Conservation (phyloP, 2,113 vertebrate genomes). For the Poecilia latipinna region DNA sequence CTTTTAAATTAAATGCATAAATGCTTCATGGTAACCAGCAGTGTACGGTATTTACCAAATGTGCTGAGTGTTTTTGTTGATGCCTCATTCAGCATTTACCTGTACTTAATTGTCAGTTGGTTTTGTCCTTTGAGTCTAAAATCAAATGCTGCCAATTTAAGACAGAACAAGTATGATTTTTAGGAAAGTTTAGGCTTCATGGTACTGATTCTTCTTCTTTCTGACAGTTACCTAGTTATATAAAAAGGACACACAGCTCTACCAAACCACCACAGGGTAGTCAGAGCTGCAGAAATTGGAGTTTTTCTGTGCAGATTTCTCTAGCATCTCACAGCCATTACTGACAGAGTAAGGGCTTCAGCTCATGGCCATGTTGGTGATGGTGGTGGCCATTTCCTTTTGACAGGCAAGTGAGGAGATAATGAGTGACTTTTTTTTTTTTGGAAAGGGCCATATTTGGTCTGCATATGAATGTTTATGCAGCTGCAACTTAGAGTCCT, state of each 20-base stretch:
- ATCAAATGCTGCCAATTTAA: not conserved
- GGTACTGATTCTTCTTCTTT: not conserved
- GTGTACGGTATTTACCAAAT: no score
- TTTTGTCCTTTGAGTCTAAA: slow-evolving; percentile 3
- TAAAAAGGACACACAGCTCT: not conserved
- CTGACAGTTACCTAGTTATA: slow-evolving; percentile 16
- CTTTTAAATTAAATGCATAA: not conserved
- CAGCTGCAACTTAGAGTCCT: not conserved
- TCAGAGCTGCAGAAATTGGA: slow-evolving; percentile 7
- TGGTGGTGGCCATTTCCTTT: not conserved
- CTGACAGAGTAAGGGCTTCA: not conserved
- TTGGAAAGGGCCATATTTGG: not conserved
- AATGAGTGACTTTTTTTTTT: slow-evolving; percentile 19
- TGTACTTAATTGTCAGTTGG: not conserved
- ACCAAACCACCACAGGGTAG: slow-evolving; percentile 11
- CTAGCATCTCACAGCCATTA: slow-evolving; percentile 19
- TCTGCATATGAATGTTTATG: not conserved
- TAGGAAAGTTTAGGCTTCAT: not conserved
- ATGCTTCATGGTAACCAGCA: not conserved
- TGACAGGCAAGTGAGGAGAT: slow-evolving; percentile 15
- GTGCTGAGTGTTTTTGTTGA: no score
- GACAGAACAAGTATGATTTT: not conserved
- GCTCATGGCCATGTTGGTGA: not conserved
- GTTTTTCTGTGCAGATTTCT: slow-evolving; percentile 9
- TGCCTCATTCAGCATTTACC: not conserved